Percentiles rank a stretch among this genome's conserved stretches.
These are phyloP conservation scores for Lucifuga dentata DNA, from an alignment of 2,113 vertebrate genomes.

Conservation along the genomic window DNA sequence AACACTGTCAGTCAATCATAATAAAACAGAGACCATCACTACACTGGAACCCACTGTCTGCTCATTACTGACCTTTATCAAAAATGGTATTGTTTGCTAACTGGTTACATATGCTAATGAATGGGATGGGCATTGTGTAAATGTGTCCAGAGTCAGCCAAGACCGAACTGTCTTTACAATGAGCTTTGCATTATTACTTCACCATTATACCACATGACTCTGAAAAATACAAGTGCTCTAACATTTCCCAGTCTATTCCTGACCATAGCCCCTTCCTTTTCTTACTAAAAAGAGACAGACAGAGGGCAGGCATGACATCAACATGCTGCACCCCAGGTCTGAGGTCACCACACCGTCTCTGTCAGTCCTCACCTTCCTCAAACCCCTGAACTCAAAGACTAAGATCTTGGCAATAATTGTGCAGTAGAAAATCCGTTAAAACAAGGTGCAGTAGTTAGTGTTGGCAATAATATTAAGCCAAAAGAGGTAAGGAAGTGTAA, in stretches of 20 bases:
- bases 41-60: constrained; percentile 12
- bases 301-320: constrained; percentile 62
- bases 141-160: neutral
- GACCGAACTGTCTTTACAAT: neutral
- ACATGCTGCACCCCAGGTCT: constrained; percentile 31
- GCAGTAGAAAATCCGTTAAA: constrained; percentile 55
- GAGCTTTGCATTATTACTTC: neutral
- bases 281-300: constrained; percentile 13
- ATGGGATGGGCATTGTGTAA: neutral
- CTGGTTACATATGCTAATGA: neutral
- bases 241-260: constrained; percentile 16
- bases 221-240: constrained; percentile 17
- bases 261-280: constrained; percentile 12
- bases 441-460: constrained; percentile 54
- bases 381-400: constrained; percentile 50
- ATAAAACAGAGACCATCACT: constrained; percentile 13
- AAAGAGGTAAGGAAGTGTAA: constrained; percentile 52
- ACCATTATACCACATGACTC: constrained; percentile 11
- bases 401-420: constrained; percentile 51
- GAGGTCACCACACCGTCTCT: constrained; percentile 61
- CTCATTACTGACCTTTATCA: constrained; percentile 16
- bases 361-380: constrained; percentile 45
- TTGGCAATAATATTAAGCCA: constrained; percentile 50
- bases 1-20: constrained; percentile 46
- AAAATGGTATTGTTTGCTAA: neutral